Evolutionary conservation across 1,140 invertebrate genomes (phyloP), one percentile per base, ranked within the genome.

Genomic region (Drosophila kanapiae): DNA sequence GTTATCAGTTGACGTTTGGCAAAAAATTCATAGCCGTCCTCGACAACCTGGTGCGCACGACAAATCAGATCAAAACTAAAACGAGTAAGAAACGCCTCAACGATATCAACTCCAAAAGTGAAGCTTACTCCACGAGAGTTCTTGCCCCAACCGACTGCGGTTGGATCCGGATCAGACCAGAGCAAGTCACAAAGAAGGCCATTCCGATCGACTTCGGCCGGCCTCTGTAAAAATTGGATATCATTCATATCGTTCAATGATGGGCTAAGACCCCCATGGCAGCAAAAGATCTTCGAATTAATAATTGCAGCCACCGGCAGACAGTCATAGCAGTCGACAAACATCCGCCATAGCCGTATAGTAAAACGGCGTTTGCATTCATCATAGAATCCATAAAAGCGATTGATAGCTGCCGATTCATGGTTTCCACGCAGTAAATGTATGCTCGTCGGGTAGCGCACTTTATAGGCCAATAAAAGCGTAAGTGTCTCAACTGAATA

Each of bases 1-100:
- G 99, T 99, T n/a, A 99, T 98, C 51, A 99, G 94, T 91, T 99
- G 98, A 78, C 98, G 94, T 94, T 99, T 99, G 3, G 98, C 98
- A 93, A 99, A 99, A 93, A 99, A 99, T 94, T 99, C 98, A 93
- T 99, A 99, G 5, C 98, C 98, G 94, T 99, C 98, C 94, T 99
- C 98, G 3, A 99, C 98, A 10, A 99, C 98, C 95, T 99, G 98
- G 94, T 99, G 98, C 27, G 98, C 98, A 82, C 98, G 95, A 93
- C 98, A 99, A 91, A 99, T 98, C 74, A 99, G 94, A 94, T 99
- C 98, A 93, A 99, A 96, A 90, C 97, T 97, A 93, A 98, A 98
- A 92, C 97, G 96, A 91, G 97, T 96, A 63, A 99, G 94, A 94
- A 99, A 99, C 93, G 98, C 98, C 62, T 96, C 95, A 3, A 98